Conservation (phyloP, 2,113 vertebrate species). For the Chinchilla lanigera region DNA sequence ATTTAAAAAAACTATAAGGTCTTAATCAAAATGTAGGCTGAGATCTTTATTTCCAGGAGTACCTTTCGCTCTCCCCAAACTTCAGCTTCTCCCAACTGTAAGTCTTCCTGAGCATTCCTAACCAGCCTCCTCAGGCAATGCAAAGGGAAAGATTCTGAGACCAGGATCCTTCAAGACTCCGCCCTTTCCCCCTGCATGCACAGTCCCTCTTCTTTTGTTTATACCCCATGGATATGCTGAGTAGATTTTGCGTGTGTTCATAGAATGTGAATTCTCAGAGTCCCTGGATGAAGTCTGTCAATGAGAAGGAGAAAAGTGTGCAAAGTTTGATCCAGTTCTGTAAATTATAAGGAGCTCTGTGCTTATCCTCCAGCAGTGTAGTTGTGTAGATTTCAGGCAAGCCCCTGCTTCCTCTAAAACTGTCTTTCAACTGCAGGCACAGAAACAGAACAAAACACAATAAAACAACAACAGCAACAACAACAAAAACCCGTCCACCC, state of each 20-base stretch:
- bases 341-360: constrained; percentile 64
- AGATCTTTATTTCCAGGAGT: not conserved
- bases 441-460: constrained; percentile 73
- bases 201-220: not conserved
- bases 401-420: constrained; percentile 76
- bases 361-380: constrained; percentile 50
- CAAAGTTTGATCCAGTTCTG: constrained; percentile 59
- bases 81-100: not conserved
- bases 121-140: not conserved
- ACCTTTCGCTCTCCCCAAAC: constrained; percentile 28
- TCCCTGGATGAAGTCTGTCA: constrained; percentile 23
- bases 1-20: not conserved
- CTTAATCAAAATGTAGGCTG: not conserved
- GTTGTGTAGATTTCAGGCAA: constrained; percentile 72
- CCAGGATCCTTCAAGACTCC: not conserved
- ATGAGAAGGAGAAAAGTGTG: constrained; percentile 53
- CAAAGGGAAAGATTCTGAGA: not conserved
- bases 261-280: constrained; percentile 45
- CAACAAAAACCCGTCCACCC: constrained; percentile 44
- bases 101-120: not conserved
- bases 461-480: constrained; percentile 18
- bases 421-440: constrained; percentile 78
- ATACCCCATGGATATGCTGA: not conserved
- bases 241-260: not conserved
- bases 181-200: not conserved